Evolutionary conservation across 2,888 invertebrate genomes (phyloP).

Genomic region (Tuta absoluta): DNA sequence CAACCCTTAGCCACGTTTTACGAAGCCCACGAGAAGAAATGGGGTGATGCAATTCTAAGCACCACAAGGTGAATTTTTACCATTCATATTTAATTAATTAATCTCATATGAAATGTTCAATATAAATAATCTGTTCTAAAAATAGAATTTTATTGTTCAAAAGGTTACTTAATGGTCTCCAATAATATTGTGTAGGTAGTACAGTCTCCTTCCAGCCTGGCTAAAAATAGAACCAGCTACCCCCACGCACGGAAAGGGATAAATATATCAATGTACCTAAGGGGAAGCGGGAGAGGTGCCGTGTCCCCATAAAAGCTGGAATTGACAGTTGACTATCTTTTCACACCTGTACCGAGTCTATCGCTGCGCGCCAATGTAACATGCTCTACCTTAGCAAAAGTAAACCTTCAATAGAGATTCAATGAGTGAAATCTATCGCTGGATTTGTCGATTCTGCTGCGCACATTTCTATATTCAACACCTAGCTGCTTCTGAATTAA

Average conservation of each 20-base stretch:
- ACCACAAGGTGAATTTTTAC: no score
- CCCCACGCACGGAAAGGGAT: constrained; percentile 45
- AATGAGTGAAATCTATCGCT: not conserved
- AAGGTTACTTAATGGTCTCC: not conserved
- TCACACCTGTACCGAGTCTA: not conserved
- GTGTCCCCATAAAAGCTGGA: not conserved
- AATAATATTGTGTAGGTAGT: not conserved
- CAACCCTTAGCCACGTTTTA: no score
- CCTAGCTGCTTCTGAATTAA: constrained; percentile 17
- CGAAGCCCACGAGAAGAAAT: no score
- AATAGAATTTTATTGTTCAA: not conserved
- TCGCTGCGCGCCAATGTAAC: not conserved
- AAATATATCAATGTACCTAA: constrained; percentile 29
- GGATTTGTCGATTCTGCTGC: not conserved
- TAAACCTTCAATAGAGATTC: not conserved
- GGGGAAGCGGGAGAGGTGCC: constrained; percentile 3
- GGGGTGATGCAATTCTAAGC: no score
- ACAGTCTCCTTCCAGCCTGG: not conserved
- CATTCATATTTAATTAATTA: no score
- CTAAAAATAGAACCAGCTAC: constrained; percentile 55
- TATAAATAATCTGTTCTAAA: not conserved
- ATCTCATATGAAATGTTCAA: no score
- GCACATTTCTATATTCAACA: constrained; percentile 27
- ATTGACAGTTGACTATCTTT: not conserved
- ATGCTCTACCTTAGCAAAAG: not conserved